Conservation (phyloP, 2,113 vertebrate genomes). For the cat (Felis catus) region DNA sequence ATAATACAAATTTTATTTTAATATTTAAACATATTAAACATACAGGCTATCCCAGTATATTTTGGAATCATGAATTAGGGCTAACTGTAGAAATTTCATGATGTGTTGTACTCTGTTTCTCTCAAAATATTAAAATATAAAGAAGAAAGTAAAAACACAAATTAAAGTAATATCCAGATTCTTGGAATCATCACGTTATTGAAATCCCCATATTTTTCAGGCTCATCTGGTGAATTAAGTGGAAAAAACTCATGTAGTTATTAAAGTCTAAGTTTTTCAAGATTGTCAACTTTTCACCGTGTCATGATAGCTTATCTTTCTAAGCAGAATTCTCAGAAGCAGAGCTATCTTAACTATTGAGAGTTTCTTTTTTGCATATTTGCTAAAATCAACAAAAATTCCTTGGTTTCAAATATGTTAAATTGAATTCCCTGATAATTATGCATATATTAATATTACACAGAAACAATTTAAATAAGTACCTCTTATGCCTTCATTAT, state of each 20-base stretch:
- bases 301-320: not conserved
- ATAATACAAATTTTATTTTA: not conserved
- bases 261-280: not conserved
- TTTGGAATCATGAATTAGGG: not conserved
- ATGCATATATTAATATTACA: not conserved
- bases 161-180: not conserved
- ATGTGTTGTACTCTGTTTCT: not conserved
- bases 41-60: not conserved
- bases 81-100: not conserved
- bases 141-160: not conserved
- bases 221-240: not conserved
- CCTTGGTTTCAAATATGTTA: not conserved
- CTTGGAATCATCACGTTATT: not conserved
- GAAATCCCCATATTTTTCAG: not conserved
- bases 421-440: not conserved
- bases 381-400: not conserved
- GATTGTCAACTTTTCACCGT: not conserved
- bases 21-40: not conserved
- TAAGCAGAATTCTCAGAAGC: not conserved
- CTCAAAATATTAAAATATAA: not conserved
- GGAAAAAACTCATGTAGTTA: not conserved
- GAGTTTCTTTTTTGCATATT: not conserved
- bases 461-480: not conserved
- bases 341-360: not conserved
- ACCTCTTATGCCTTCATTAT: not conserved